These are phyloP conservation scores for Micromussa lordhowensis DNA, from an alignment of 92 coral and sea anemone genomes.

Conservation along the genomic window DNA sequence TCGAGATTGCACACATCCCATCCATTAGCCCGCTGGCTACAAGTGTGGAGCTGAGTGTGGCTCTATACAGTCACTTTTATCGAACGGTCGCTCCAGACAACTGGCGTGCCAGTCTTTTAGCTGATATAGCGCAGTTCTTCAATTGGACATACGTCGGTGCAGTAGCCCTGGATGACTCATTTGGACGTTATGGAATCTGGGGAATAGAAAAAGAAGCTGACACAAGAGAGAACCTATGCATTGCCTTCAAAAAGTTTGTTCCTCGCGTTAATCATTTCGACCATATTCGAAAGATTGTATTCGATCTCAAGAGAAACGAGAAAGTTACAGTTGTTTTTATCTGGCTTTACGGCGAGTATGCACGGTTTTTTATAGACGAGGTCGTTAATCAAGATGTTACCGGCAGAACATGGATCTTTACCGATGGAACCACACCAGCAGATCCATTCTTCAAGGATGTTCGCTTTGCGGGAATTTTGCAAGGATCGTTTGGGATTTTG, in stretches of 20 bases:
- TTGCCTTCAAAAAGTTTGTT: constrained; percentile 73
- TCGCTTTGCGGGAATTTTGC: constrained; percentile 53
- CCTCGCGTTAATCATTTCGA: constrained; percentile 70
- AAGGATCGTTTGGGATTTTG: constrained; percentile 71
- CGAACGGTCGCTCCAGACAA: constrained; percentile 85
- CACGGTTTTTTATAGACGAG: constrained; percentile 68
- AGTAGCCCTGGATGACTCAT: constrained; percentile 80
- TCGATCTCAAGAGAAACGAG: constrained; percentile 58
- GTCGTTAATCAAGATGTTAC: constrained; percentile 56
- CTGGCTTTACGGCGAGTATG: constrained; percentile 80
- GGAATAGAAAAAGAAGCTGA: constrained; percentile 78
- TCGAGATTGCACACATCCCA: constrained; percentile 70
- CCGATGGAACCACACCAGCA: constrained; percentile 73
- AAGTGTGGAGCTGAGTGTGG: constrained; percentile 73
- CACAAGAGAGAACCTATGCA: constrained; percentile 63
- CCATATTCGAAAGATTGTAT: constrained; percentile 58
- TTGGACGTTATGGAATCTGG: constrained; percentile 80
- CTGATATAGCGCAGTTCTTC: constrained; percentile 71
- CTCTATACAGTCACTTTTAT: constrained; percentile 66
- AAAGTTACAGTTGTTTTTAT: constrained; percentile 72
- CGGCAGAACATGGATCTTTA: constrained; percentile 74
- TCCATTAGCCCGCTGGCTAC: constrained; percentile 75
- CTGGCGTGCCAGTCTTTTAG: constrained; percentile 81
- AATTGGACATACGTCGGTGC: constrained; percentile 84
- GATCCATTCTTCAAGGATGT: constrained; percentile 39